Evolutionary conservation across 2,113 vertebrate genomes (phyloP), one percentile per base, ranked within the genome.

Genomic region (Choloepus hoffmanni): DNA sequence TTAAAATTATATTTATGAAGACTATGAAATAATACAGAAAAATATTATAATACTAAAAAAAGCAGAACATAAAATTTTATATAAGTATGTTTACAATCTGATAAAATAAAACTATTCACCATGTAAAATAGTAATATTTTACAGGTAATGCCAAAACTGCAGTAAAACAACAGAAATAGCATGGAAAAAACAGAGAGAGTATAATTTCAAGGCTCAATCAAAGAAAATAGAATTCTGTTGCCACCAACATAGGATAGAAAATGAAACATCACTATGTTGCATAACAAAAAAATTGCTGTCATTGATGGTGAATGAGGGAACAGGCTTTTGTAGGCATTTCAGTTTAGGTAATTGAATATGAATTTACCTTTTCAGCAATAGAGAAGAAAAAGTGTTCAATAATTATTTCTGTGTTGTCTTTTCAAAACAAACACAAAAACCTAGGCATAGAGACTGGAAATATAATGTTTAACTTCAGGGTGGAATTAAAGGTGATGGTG

Each of bases 341-440:
- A 36, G 73, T 95, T 95, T 30, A 86, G 48, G n/a, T 87, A 89
- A 85, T 26, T 72, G 67, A 78, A 62, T 65, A 76, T 33, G 16
- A 73, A 89, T 83, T 76, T 70, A 85, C 19, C 7, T 85, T 88
- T 70, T 55, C 14, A 92, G 62, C 48, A 76, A 74, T 4, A 58
- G 14, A 68, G 33, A 10, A 43, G 8, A 45, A 67, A 33, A 67
- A 36, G 1, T 58, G 10, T 84, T 77, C 55, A 60, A 9, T 30
- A 45, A 95, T 4, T 53, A 40, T 62, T 87, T 92, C 18, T 92
- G 24, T 62, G 6, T 79, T 78, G 21, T n/a, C 23, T 50, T 85
- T 95, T 84, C 43, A 86, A 95, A 58, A 21, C 55, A 58, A 58
- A 58, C 55, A 58, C 55, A 58, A 58, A 58, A 92, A 11, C 3